Evolutionary conservation across 1,140 invertebrate genomes (phyloP).

Genomic region (Atopsyche davidsoni): DNA sequence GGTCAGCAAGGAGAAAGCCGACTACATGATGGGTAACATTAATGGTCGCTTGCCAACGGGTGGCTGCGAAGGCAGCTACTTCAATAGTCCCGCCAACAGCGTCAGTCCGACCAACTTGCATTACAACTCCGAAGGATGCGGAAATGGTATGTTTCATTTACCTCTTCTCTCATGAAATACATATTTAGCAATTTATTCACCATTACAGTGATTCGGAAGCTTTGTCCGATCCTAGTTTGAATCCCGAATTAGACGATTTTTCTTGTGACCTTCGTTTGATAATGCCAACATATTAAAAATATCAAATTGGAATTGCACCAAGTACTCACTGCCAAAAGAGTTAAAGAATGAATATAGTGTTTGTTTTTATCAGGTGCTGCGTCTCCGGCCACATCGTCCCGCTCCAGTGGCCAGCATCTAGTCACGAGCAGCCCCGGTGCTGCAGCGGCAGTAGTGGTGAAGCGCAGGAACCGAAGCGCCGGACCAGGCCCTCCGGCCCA

Average conservation of each 20-base stretch:
- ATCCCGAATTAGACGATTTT: no score
- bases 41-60: not conserved
- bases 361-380: constrained; percentile 14
- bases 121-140: constrained; percentile 40
- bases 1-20: constrained; percentile 4
- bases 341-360: no score
- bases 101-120: constrained; percentile 43
- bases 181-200: no score
- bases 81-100: constrained; percentile 35
- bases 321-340: no score
- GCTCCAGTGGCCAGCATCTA: constrained; percentile 37
- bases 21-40: constrained; percentile 6
- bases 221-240: no score
- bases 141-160: constrained; percentile 37
- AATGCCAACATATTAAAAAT: no score
- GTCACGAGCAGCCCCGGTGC: constrained; percentile 50
- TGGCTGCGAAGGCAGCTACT: constrained; percentile 36
- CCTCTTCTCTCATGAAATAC: no score
- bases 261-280: no score
- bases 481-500: constrained; percentile 40
- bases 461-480: constrained; percentile 69
- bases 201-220: no score
- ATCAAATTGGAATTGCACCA: no score
- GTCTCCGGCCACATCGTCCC: constrained; percentile 22
- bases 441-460: constrained; percentile 36